These are phyloP conservation scores for Uropsilus gracilis DNA, from an alignment of 2,113 vertebrate species.

Conservation along the genomic window DNA sequence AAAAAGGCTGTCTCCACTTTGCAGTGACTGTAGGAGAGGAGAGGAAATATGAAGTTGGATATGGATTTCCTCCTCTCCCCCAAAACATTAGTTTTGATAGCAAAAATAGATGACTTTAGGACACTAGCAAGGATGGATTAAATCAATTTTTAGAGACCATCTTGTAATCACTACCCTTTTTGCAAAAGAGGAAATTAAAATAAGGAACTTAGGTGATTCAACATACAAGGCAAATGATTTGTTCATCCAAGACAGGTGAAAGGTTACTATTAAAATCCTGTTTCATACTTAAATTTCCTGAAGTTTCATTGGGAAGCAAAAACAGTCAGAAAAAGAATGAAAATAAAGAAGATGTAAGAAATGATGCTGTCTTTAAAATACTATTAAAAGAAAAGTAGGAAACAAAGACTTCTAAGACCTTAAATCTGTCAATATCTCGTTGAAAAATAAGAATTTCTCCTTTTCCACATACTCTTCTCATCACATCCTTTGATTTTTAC, in stretches of 20 bases:
- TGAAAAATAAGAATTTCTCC: neutral
- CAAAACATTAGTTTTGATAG: neutral
- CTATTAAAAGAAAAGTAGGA: neutral
- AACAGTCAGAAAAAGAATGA: neutral
- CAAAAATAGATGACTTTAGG: neutral
- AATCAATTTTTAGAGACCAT: neutral
- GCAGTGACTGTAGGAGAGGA: neutral
- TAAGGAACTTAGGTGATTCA: neutral
- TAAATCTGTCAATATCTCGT: neutral
- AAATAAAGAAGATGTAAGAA: neutral
- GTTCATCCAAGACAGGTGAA: neutral
- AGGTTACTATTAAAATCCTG: neutral
- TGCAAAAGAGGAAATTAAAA: constrained; percentile 1
- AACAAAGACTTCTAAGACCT: neutral
- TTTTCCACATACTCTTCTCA: neutral
- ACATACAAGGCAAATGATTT: neutral
- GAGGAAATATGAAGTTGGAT: no score
- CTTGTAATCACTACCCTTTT: neutral
- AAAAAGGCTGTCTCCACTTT: neutral
- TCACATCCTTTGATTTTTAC: neutral
- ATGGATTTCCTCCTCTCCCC: neutral
- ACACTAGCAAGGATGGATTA: neutral
- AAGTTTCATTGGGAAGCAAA: neutral
- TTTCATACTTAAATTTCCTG: neutral
- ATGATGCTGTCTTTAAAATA: neutral